These are phyloP conservation scores for Dendronephthya gigantea DNA, from an alignment of 64 coral and sea anemone species.

Conservation along the genomic window DNA sequence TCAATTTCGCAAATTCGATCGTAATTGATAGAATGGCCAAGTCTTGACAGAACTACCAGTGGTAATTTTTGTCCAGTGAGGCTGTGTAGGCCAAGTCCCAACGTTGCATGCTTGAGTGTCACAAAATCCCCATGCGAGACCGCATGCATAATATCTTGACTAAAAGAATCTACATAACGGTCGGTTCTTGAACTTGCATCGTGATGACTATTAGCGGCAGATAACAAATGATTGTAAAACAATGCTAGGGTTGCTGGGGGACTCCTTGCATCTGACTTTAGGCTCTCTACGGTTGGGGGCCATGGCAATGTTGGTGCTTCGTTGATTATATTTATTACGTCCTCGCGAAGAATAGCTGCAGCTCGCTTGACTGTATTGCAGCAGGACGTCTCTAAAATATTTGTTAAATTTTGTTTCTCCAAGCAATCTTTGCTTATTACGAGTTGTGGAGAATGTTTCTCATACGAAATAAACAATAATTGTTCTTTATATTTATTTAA, in stretches of 20 bases:
- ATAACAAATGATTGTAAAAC: not conserved
- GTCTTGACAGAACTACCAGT: not conserved
- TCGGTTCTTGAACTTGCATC: not conserved
- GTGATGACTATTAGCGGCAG: not conserved
- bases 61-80: not conserved
- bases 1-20: not conserved
- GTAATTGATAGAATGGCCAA: not conserved
- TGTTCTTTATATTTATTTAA: not conserved
- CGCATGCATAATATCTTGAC: not conserved
- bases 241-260: not conserved
- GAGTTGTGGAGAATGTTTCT: not conserved
- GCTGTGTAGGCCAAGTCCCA: not conserved
- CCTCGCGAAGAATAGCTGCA: not conserved
- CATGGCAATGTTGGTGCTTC: not conserved
- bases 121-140: not conserved
- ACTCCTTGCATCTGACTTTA: not conserved
- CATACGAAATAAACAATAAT: not conserved
- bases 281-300: conserved; percentile 11
- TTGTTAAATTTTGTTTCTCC: not conserved
- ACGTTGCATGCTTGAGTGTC: not conserved
- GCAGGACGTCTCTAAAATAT: not conserved
- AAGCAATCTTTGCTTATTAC: conserved; percentile 1
- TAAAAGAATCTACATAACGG: not conserved
- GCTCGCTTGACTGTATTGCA: not conserved
- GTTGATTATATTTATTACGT: not conserved